Conservation (phyloP, 2,888 invertebrate genomes). For the Molanna angustata region DNA sequence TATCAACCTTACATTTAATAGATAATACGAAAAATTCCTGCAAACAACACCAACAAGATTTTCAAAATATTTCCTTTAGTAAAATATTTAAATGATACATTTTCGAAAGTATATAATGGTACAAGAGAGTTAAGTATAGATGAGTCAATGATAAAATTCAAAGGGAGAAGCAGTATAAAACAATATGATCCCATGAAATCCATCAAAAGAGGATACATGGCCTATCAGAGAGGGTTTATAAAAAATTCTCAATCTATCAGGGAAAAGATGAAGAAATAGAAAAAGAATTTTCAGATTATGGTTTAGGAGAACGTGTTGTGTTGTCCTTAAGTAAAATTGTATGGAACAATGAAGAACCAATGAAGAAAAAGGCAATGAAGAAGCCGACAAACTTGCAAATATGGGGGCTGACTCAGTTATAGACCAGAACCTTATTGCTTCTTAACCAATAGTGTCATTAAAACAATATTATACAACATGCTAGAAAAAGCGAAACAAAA, state of each 20-base stretch:
- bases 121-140: background rate
- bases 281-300: conserved; percentile 30
- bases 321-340: conserved; percentile 29
- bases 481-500: too few relatives aligned
- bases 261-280: conserved; percentile 32
- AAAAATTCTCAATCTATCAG: conserved; percentile 33
- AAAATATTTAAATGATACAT: background rate
- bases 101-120: too few relatives aligned
- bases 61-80: background rate
- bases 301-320: conserved; percentile 34
- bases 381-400: too few relatives aligned
- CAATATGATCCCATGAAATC: conserved; percentile 35
- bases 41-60: background rate
- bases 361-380: too few relatives aligned
- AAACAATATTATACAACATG: too few relatives aligned
- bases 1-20: too few relatives aligned
- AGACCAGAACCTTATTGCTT: too few relatives aligned
- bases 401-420: too few relatives aligned
- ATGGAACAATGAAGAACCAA: too few relatives aligned
- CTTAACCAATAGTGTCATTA: too few relatives aligned
- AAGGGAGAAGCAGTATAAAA: conserved; percentile 8
- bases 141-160: background rate
- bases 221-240: conserved; percentile 31
- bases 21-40: background rate
- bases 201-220: conserved; percentile 34